Percentiles rank a stretch among this genome's conserved stretches.
Evolutionary conservation across 2,113 vertebrate genomes (phyloP).

Genomic region (Gulo gulo): DNA sequence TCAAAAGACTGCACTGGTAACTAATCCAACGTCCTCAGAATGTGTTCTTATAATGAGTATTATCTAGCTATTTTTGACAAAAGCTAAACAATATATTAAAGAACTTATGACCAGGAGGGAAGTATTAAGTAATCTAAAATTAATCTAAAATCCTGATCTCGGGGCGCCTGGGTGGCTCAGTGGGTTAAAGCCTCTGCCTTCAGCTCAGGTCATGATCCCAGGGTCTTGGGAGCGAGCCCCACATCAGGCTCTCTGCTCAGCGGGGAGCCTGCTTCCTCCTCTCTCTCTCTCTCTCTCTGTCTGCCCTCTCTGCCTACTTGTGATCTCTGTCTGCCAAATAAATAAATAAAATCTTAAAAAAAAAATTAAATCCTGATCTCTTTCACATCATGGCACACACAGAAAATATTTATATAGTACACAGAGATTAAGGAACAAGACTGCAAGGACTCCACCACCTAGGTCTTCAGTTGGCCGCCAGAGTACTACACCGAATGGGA

Average conservation of each 20-base stretch:
- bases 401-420: neutral
- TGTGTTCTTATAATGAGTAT: neutral
- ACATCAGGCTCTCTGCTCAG: too few relatives aligned
- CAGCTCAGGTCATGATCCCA: too few relatives aligned
- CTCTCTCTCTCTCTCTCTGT: too few relatives aligned
- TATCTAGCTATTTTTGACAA: neutral
- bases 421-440: neutral
- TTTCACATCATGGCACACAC: neutral
- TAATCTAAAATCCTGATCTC: neutral
- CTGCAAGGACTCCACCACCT: neutral
- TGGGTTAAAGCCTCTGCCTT: too few relatives aligned
- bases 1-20: neutral
- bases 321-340: too few relatives aligned
- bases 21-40: neutral
- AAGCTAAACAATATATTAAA: conserved; percentile 6
- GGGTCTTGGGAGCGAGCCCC: too few relatives aligned
- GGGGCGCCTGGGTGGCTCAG: too few relatives aligned
- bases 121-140: conserved; percentile 16
- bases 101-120: neutral
- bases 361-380: neutral
- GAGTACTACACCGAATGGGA: neutral
- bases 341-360: too few relatives aligned
- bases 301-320: too few relatives aligned
- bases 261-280: too few relatives aligned
- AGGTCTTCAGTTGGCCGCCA: neutral